These are phyloP conservation scores for Altica lythri DNA, from an alignment of 2,888 invertebrate species.

Conservation along the genomic window DNA sequence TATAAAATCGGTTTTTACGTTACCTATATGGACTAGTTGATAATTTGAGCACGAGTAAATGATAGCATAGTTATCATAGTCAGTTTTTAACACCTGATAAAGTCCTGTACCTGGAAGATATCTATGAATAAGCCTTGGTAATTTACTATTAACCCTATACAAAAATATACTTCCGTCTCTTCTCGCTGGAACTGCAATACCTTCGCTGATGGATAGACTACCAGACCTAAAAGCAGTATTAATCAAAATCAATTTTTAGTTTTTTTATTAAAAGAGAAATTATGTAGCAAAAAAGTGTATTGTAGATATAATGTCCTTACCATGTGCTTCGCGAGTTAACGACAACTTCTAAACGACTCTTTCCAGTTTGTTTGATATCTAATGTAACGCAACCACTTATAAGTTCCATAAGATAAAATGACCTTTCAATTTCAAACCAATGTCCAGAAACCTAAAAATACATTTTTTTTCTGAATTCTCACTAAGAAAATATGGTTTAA, in stretches of 20 bases:
- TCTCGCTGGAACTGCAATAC: constrained; percentile 64
- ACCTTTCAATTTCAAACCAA: constrained; percentile 78
- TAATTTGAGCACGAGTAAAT: constrained; percentile 75
- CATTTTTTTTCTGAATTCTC: neutral
- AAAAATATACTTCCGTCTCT: constrained; percentile 57
- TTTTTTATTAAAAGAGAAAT: too few relatives aligned
- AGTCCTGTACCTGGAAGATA: constrained; percentile 73
- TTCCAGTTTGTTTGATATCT: constrained; percentile 62
- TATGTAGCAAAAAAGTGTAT: too few relatives aligned
- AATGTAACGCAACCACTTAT: constrained; percentile 71
- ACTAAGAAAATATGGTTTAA: neutral
- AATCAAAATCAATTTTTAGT: too few relatives aligned
- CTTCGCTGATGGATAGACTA: constrained; percentile 64
- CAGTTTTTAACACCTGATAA: constrained; percentile 73
- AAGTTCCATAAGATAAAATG: constrained; percentile 75
- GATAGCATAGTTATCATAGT: constrained; percentile 73
- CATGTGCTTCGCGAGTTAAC: constrained; percentile 69
- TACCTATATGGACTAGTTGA: constrained; percentile 67
- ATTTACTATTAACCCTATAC: constrained; percentile 64
- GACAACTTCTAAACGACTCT: constrained; percentile 64
- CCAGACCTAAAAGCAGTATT: too few relatives aligned
- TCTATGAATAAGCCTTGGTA: constrained; percentile 69
- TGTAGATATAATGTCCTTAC: constrained; percentile 59
- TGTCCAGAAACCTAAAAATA: constrained; percentile 66
- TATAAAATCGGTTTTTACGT: too few relatives aligned